Conservation (phyloP, 2,888 invertebrate genomes). For the Polyploca ridens region DNA sequence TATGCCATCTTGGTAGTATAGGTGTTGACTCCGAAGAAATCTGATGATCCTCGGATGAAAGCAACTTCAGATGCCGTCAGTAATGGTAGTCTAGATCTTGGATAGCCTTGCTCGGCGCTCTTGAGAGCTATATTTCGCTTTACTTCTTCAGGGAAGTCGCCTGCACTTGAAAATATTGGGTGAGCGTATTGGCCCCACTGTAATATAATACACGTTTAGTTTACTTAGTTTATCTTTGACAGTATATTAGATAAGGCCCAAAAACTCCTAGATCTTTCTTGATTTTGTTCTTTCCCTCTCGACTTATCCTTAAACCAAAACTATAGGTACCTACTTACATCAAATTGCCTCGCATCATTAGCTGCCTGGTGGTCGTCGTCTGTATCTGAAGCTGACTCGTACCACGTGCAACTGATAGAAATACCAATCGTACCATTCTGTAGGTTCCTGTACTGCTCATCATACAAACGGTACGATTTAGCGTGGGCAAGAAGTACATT, state of each 20-base stretch:
- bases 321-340: slow-evolving; percentile 59
- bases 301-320: background rate
- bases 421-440: slow-evolving; percentile 63
- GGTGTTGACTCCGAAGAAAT: slow-evolving; percentile 88
- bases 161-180: slow-evolving; percentile 78
- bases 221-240: background rate
- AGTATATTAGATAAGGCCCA: background rate
- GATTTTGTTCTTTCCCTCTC: no score
- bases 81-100: slow-evolving; percentile 82
- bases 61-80: slow-evolving; percentile 84
- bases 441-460: slow-evolving; percentile 46
- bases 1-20: slow-evolving; percentile 82
- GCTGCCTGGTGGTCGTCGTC: slow-evolving; percentile 79
- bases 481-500: slow-evolving; percentile 84
- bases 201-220: slow-evolving; percentile 25
- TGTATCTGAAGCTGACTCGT: slow-evolving; percentile 74
- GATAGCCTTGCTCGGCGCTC: slow-evolving; percentile 84
- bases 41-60: slow-evolving; percentile 85
- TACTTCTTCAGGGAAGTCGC: slow-evolving; percentile 86
- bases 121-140: slow-evolving; percentile 79
- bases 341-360: slow-evolving; percentile 79
- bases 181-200: slow-evolving; percentile 75
- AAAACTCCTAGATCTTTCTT: background rate
- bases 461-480: slow-evolving; percentile 68
- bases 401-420: slow-evolving; percentile 72